Evolutionary conservation across 2,888 invertebrate species (phyloP), one percentile per base, ranked within the genome.

Genomic region (Chrysodeixis includens): DNA sequence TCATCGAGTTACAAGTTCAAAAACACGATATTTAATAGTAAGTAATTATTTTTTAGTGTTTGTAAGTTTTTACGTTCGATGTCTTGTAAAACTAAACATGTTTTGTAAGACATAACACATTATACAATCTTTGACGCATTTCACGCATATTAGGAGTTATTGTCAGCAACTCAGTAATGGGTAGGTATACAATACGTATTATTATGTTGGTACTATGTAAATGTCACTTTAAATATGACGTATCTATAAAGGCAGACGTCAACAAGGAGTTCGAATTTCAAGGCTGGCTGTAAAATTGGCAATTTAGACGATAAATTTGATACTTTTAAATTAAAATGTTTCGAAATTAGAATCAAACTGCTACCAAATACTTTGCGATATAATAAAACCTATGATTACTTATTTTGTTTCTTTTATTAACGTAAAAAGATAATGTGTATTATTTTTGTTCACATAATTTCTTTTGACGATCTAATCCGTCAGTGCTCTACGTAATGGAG

Each of bases 211-310:
- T 26, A 53, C 49, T 1, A 56, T 58, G 35, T 62, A 71, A 16
- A 59, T 71, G 59, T 40, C 32, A 58, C 40, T 32, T 56, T 22
- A 53, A 62, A 66, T n/a, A 54, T 66, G 66, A 76, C 60, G 76
- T 7, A 10, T n/a, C n/a, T n/a, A n/a, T 56, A 30, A 26, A 22
- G 44, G 26, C 8, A 1, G 12, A 56, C 71, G 61, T 66, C 71
- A 71, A n/a, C 16, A 35, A 35, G 52, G 61, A 66, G 62, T 62
- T 66, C 71, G 56, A 55, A 30, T 65, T n/a, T 53, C 51, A 65
- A 58, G 54, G 32, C 46, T 20, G 12, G 26, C 14, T 22, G 14
- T n/a, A 16, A 57, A 26, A 20, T 18, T 49, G 10, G 18, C 46
- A 18, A 49, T 20, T 49, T 49, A 49, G 46, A 20, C 9, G 9